These are phyloP conservation scores for Cydia splendana DNA, from an alignment of 1,140 invertebrate species.

Conservation along the genomic window DNA sequence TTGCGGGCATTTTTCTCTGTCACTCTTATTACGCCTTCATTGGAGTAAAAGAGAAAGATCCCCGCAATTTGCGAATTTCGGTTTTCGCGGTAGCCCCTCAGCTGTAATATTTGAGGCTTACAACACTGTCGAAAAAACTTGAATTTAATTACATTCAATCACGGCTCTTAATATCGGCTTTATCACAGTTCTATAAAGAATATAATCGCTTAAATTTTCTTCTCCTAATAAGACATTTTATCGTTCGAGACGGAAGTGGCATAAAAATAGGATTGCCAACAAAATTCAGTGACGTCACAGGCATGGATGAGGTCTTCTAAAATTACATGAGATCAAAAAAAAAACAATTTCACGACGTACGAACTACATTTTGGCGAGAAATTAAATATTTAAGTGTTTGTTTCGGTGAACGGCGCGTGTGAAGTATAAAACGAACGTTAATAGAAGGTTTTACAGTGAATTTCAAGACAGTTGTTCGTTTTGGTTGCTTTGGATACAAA, in stretches of 20 bases:
- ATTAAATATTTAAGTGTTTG: conserved; percentile 58
- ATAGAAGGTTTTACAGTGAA: conserved; percentile 35
- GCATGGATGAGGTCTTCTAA: conserved; percentile 71
- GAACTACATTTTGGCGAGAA: conserved; percentile 61
- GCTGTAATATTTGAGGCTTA: conserved; percentile 43
- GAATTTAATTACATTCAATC: conserved; percentile 47
- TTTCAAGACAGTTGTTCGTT: conserved; percentile 23
- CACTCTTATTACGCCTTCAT: too few species aligned
- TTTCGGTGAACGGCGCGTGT: conserved; percentile 58
- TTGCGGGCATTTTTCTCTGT: too few species aligned
- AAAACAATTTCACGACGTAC: conserved; percentile 64
- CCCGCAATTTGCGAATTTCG: too few species aligned
- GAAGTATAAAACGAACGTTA: conserved; percentile 50
- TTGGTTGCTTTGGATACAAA: conserved; percentile 57
- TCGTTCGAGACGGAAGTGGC: conserved; percentile 67
- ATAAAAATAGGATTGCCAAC: conserved; percentile 79
- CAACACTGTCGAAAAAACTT: conserved; percentile 47
- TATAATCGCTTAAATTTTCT: conserved; percentile 53
- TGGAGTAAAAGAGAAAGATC: too few species aligned
- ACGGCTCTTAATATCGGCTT: conserved; percentile 57
- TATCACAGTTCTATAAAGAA: conserved; percentile 57
- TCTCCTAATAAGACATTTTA: conserved; percentile 49
- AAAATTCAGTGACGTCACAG: conserved; percentile 73
- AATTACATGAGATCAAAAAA: conserved; percentile 70
- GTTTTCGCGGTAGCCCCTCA: too few species aligned